Evolutionary conservation across 2,888 invertebrate species (phyloP).

Genomic region (Rhyacophila evoluta): DNA sequence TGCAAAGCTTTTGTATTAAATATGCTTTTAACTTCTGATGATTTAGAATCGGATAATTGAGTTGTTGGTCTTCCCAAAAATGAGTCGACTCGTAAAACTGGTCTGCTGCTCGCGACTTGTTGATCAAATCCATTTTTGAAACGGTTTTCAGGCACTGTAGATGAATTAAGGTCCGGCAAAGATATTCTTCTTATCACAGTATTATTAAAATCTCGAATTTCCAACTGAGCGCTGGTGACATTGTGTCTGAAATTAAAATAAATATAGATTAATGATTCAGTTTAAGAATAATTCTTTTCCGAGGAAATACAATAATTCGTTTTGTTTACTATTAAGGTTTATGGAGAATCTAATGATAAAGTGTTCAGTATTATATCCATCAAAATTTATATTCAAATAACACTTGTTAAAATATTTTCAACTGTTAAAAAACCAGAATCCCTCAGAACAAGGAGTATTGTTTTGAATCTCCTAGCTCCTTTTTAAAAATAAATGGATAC

Average conservation of each 20-base stretch:
- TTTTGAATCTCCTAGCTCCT: too few relatives aligned
- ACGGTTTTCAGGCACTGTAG: neutral
- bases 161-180: slow-evolving; percentile 60
- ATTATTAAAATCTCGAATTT: slow-evolving; percentile 64
- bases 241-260: slow-evolving; percentile 63
- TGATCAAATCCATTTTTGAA: slow-evolving; percentile 21
- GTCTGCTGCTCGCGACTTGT: neutral
- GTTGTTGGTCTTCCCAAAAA: slow-evolving; percentile 19
- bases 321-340: too few relatives aligned
- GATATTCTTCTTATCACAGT: slow-evolving; percentile 64
- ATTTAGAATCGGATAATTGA: slow-evolving; percentile 25
- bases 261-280: slow-evolving; percentile 25
- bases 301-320: too few relatives aligned
- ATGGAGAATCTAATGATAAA: too few relatives aligned
- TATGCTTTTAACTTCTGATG: slow-evolving; percentile 30
- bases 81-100: slow-evolving; percentile 29
- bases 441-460: too few relatives aligned
- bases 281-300: too few relatives aligned
- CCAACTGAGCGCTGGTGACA: slow-evolving; percentile 66
- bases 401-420: too few relatives aligned
- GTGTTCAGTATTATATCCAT: too few relatives aligned
- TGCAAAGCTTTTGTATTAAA: slow-evolving; percentile 37
- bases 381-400: too few relatives aligned
- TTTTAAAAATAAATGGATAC: too few relatives aligned
- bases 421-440: too few relatives aligned